Evolutionary conservation across 1,140 invertebrate species (phyloP).

Genomic region (Carposina sasakii): DNA sequence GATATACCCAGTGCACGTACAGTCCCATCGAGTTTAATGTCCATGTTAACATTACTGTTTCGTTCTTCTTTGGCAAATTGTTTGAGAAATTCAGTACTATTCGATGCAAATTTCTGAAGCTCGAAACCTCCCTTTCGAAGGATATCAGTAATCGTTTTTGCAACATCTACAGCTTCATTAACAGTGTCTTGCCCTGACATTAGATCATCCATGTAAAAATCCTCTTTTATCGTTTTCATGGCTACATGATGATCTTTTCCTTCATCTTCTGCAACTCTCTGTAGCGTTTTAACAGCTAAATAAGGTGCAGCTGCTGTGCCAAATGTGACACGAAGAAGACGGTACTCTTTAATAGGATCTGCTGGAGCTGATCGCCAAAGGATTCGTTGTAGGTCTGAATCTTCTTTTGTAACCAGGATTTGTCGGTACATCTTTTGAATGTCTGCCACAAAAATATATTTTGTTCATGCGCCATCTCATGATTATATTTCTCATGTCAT

Average conservation of each 20-base stretch:
- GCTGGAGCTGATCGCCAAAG: conserved; percentile 28
- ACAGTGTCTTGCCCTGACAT: conserved; percentile 30
- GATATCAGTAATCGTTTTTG: conserved; percentile 12
- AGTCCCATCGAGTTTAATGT: conserved; percentile 3
- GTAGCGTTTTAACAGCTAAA: conserved; percentile 29
- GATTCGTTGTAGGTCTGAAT: conserved; percentile 36
- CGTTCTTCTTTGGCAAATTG: conserved; percentile 11
- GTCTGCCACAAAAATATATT: conserved; percentile 11
- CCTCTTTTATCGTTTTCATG: conserved; percentile 17
- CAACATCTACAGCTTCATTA: conserved; percentile 21
- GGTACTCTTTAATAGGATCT: conserved; percentile 19
- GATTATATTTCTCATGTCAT: conserved; percentile 13
- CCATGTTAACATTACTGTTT: conserved; percentile 8
- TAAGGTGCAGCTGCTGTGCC: conserved; percentile 35
- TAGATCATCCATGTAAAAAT: conserved; percentile 51
- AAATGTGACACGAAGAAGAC: conserved; percentile 31
- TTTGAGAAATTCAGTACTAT: conserved; percentile 17
- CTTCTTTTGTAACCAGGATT: conserved; percentile 12
- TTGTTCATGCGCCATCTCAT: conserved; percentile 12
- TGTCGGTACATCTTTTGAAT: conserved; percentile 12
- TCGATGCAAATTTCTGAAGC: conserved; percentile 27
- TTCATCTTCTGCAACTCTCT: conserved; percentile 27
- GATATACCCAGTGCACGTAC: conserved; percentile 3
- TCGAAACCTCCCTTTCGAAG: conserved; percentile 21
- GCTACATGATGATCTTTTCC: conserved; percentile 10